phyloP scores from a whole-genome alignment of 2,888 invertebrate species.

The Drosophila recens region DNA sequence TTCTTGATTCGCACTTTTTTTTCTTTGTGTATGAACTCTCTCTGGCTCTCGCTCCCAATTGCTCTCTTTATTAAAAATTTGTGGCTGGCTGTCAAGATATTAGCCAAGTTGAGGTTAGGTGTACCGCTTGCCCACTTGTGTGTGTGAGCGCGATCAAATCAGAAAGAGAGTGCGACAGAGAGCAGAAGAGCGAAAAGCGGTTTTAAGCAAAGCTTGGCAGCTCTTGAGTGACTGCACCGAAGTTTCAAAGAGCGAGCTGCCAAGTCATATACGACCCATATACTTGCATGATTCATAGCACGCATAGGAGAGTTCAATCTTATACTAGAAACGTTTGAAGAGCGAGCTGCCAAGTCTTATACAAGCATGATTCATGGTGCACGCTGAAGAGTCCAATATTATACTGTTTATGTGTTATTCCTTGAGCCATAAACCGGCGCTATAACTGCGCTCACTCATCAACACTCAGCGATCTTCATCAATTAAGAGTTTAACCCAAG shows the following conservation, averaged over 20 bases:
- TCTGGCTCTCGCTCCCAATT: neutral
- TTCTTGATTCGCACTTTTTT: neutral
- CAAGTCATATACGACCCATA: slow-evolving; percentile 1
- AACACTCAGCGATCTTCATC: slow-evolving; percentile 22
- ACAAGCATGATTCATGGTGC: neutral
- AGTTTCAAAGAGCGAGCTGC: slow-evolving; percentile 1
- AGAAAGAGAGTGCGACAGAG: neutral
- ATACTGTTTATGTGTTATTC: slow-evolving; percentile 15
- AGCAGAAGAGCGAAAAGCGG: neutral
- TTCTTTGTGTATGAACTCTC: neutral
- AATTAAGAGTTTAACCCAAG: slow-evolving; percentile 72
- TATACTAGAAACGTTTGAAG: neutral
- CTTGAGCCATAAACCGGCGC: neutral
- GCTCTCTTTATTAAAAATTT: neutral
- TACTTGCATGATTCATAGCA: slow-evolving; percentile 12
- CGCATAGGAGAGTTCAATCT: neutral
- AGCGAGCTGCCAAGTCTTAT: neutral
- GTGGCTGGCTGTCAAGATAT: slow-evolving; percentile 29
- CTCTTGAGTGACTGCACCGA: neutral
- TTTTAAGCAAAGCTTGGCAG: neutral
- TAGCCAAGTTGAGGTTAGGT: slow-evolving; percentile 65
- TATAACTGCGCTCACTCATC: slow-evolving; percentile 9
- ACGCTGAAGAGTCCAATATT: slow-evolving; percentile 11
- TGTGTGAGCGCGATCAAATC: slow-evolving; percentile 25
- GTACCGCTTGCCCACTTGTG: slow-evolving; percentile 1